Percentiles rank a stretch among this genome's conserved stretches.
Evolutionary conservation across 2,888 invertebrate genomes (phyloP).

Genomic region (Neoscelio sp.): DNA sequence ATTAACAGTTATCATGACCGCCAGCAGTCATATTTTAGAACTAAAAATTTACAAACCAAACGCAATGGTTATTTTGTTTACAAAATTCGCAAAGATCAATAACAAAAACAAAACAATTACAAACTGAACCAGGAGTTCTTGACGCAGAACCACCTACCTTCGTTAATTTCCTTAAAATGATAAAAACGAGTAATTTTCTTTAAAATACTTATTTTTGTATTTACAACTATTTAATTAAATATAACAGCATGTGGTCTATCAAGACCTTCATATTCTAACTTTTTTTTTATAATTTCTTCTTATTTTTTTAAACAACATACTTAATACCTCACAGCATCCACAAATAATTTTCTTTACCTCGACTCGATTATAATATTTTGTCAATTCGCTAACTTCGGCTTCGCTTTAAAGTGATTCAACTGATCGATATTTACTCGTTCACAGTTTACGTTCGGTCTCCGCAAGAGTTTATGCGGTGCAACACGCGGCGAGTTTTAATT

Average conservation of each 20-base stretch:
- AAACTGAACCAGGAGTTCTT: too few relatives aligned
- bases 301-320: slow-evolving; percentile 1
- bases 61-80: background rate
- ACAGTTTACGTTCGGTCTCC: slow-evolving; percentile 27
- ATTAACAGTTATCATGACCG: slow-evolving; percentile 26
- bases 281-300: slow-evolving; percentile 33
- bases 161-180: too few relatives aligned
- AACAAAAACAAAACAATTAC: slow-evolving; percentile 35
- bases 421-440: slow-evolving; percentile 26
- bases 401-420: slow-evolving; percentile 26
- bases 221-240: slow-evolving; percentile 69
- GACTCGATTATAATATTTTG: background rate
- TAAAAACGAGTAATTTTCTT: too few relatives aligned
- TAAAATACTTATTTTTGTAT: too few relatives aligned
- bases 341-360: background rate
- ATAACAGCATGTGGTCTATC: slow-evolving; percentile 65
- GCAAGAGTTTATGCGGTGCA: slow-evolving; percentile 33
- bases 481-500: slow-evolving; percentile 75
- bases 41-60: slow-evolving; percentile 7
- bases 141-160: too few relatives aligned
- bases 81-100: slow-evolving; percentile 24
- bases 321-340: too few relatives aligned
- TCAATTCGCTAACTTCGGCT: background rate
- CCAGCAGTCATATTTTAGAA: slow-evolving; percentile 33
- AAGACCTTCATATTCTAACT: slow-evolving; percentile 60